Evolutionary conservation across 2,888 invertebrate species (phyloP).

Genomic region (Tyria jacobaeae): DNA sequence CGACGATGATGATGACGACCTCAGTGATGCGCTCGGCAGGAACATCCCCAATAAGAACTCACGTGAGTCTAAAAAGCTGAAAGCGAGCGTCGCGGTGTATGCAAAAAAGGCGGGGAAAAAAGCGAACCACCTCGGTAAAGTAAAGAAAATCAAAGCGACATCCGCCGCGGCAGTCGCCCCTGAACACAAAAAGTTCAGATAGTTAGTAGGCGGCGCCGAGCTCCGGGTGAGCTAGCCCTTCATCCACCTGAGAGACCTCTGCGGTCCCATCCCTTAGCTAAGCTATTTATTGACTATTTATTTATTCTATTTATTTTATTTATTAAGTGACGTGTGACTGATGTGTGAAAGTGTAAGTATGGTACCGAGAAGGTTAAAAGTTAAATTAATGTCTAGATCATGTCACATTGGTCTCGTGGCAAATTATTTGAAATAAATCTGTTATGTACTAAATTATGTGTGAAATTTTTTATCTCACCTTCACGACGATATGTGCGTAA

Average conservation of each 20-base stretch:
- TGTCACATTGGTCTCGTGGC: slow-evolving; percentile 87
- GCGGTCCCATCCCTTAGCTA: slow-evolving; percentile 83
- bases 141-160: slow-evolving; percentile 85
- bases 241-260: slow-evolving; percentile 81
- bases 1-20: slow-evolving; percentile 89
- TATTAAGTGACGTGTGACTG: slow-evolving; percentile 86
- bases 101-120: slow-evolving; percentile 83
- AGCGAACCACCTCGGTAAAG: slow-evolving; percentile 80
- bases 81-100: slow-evolving; percentile 75
- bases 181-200: slow-evolving; percentile 86
- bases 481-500: slow-evolving; percentile 77
- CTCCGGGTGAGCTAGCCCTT: slow-evolving; percentile 69
- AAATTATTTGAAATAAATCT: slow-evolving; percentile 86
- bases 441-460: slow-evolving; percentile 83
- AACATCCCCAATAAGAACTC: slow-evolving; percentile 83
- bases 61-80: slow-evolving; percentile 94
- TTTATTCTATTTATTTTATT: slow-evolving; percentile 88
- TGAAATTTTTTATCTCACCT: slow-evolving; percentile 81
- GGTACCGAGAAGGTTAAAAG: slow-evolving; percentile 78
- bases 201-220: slow-evolving; percentile 72
- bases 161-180: slow-evolving; percentile 77
- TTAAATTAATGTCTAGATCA: slow-evolving; percentile 87
- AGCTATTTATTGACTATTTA: slow-evolving; percentile 87
- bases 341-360: slow-evolving; percentile 84
- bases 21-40: slow-evolving; percentile 88